Base-by-base conservation (phyloP, 2,113 vertebrate species). In the Fregata magnificens region DNA sequence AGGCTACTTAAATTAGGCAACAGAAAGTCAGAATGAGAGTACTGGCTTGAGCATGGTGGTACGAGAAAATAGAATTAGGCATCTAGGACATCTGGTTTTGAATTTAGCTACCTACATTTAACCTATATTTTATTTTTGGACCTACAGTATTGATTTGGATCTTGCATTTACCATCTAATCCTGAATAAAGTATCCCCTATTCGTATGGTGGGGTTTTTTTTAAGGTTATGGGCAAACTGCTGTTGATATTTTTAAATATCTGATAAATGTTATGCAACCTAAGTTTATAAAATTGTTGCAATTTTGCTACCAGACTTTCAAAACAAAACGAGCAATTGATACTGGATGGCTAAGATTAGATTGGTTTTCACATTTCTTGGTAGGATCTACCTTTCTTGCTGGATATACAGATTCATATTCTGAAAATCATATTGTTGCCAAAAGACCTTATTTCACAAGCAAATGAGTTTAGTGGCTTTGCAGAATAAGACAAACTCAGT, bases 141-240 rank as follows among this genome's bases (percentile, higher is more conserved):
- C 16, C n/a, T 56, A 5, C 10, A 36, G 5, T 31, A 13, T 12
- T 79, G 65, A 55, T 65, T 47, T 82, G 20, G 26, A 74, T 50
- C 13, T 85, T 44, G 22, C 8, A 12, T 88, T 79, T 85, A 42
- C 11, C 32, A 50, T 40, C 26, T 56, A 44, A 85, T 55, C 34
- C 61, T 79, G 20, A 22, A 70, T 63, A 84, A 87, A 94, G 25
- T 44, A 38, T 55, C 7, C 21, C 10, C 7, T 56, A 1, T n/a
- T 74, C 5, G 29, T 69, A 16, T 0, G 3, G 2, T 73, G 26
- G 1, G 0, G 14, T 26, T 8, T 13, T 78, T 70, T 89, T 42
- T 74, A 53, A 61, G 32, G 34, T 42, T 29, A 21, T 13, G 22
- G 28, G 7, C 9, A 76, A 82, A 56, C 5, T 85, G 24, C 16